Percentiles rank a stretch among this genome's conserved stretches.
Evolutionary conservation across 1,140 invertebrate genomes (phyloP).

Genomic region (Mesaphorura yosii): DNA sequence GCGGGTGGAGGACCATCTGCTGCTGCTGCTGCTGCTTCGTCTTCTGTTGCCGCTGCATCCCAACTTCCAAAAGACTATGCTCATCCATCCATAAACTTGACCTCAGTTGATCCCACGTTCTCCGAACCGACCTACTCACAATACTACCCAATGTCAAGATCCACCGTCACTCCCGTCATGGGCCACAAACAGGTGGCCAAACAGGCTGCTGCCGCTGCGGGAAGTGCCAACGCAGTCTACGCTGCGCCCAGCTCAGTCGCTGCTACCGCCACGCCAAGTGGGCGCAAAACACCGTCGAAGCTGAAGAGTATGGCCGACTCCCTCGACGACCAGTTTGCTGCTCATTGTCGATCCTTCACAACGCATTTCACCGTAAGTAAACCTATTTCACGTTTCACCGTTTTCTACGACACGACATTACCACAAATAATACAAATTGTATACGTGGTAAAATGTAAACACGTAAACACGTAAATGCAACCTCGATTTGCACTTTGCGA

Average conservation of each 20-base stretch:
- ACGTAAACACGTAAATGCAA: too few relatives aligned
- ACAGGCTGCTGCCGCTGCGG: constrained; percentile 10
- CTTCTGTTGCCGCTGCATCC: constrained; percentile 14
- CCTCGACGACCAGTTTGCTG: constrained; percentile 50
- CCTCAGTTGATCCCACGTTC: constrained; percentile 27
- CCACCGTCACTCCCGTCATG: constrained; percentile 23
- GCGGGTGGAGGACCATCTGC: constrained; percentile 18
- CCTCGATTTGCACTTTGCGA: neutral
- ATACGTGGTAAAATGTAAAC: too few relatives aligned
- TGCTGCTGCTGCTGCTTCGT: constrained; percentile 14
- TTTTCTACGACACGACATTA: neutral
- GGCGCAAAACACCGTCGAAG: constrained; percentile 28
- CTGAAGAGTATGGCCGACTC: constrained; percentile 39
- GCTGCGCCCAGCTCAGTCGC: constrained; percentile 20
- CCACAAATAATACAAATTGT: too few relatives aligned
- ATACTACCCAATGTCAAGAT: constrained; percentile 31
- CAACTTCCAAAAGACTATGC: constrained; percentile 29
- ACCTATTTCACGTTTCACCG: neutral
- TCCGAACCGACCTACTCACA: constrained; percentile 30
- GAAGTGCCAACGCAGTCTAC: constrained; percentile 14
- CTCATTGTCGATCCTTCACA: constrained; percentile 53
- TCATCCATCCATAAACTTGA: constrained; percentile 26
- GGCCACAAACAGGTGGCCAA: constrained; percentile 8
- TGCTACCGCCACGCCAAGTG: constrained; percentile 5
- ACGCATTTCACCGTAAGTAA: constrained; percentile 44